A percentile compares a stretch with the other conserved stretches of the same genome.
phyloP scores from a whole-genome alignment of 1,140 invertebrate species.

The Pectinophora gossypiella region DNA sequence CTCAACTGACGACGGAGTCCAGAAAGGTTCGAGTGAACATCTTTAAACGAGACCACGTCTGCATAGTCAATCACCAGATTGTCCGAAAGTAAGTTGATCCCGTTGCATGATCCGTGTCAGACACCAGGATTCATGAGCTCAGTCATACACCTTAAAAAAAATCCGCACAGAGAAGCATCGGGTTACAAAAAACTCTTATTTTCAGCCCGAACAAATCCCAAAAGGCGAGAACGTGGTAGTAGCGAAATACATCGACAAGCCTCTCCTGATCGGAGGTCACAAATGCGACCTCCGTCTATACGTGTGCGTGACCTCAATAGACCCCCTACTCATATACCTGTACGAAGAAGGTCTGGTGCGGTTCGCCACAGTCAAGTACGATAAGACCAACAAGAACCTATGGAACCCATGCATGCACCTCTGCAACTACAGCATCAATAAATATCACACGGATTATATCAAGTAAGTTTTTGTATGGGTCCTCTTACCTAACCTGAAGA shows the following conservation, averaged over 20 bases:
- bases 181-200: slow-evolving; percentile 17
- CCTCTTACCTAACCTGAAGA: too few relatives aligned
- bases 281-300: slow-evolving; percentile 95
- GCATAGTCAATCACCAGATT: too few relatives aligned
- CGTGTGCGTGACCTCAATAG: slow-evolving; percentile 89
- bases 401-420: slow-evolving; percentile 96
- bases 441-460: slow-evolving; percentile 93
- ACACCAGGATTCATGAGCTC: too few relatives aligned
- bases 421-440: slow-evolving; percentile 96
- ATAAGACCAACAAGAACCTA: slow-evolving; percentile 85
- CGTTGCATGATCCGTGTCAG: too few relatives aligned
- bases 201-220: slow-evolving; percentile 91
- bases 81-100: too few relatives aligned
- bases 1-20: too few relatives aligned
- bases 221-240: slow-evolving; percentile 94
- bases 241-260: slow-evolving; percentile 95
- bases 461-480: too few relatives aligned
- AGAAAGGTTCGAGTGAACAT: too few relatives aligned
- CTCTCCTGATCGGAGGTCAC: slow-evolving; percentile 95
- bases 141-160: too few relatives aligned
- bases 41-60: too few relatives aligned
- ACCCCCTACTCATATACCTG: slow-evolving; percentile 89
- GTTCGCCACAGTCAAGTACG: slow-evolving; percentile 92
- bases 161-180: too few relatives aligned
- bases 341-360: slow-evolving; percentile 92